Evolutionary conservation across 1,140 invertebrate genomes (phyloP).

Genomic region (Triops longicaudatus): DNA sequence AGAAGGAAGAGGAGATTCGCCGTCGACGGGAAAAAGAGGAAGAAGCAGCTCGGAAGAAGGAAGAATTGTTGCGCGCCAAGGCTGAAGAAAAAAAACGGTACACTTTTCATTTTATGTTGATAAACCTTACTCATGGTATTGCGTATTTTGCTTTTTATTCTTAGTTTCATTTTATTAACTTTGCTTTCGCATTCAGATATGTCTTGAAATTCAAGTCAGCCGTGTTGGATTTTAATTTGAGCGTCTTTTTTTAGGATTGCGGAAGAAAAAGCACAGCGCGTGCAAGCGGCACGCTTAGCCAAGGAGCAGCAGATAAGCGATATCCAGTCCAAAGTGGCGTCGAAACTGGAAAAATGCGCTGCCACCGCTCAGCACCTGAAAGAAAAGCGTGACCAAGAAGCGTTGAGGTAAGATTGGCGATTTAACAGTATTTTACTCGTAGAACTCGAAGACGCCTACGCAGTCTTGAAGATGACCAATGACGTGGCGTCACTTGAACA

Average conservation of each 20-base stretch:
- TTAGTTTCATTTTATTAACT: no score
- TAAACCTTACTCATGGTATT: no score
- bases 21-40: constrained; percentile 27
- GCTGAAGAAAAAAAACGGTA: constrained; percentile 27
- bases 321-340: constrained; percentile 5
- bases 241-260: not conserved
- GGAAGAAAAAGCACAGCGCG: not conserved
- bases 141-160: not conserved
- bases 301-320: not conserved
- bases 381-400: not conserved
- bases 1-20: constrained; percentile 23
- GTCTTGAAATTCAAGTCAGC: no score
- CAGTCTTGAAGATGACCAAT: no score
- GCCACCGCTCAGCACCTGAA: not conserved
- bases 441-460: not conserved
- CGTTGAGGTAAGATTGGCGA: not conserved
- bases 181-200: no score
- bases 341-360: not conserved
- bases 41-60: constrained; percentile 24
- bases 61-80: constrained; percentile 22
- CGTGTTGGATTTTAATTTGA: no score
- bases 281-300: not conserved
- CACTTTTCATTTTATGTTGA: not conserved
- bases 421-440: not conserved
- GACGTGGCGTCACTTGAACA: no score